Percentiles rank a stretch among this genome's conserved stretches.
Conservation (phyloP, 2,113 vertebrate species). For the Ascaphus truei region DNA sequence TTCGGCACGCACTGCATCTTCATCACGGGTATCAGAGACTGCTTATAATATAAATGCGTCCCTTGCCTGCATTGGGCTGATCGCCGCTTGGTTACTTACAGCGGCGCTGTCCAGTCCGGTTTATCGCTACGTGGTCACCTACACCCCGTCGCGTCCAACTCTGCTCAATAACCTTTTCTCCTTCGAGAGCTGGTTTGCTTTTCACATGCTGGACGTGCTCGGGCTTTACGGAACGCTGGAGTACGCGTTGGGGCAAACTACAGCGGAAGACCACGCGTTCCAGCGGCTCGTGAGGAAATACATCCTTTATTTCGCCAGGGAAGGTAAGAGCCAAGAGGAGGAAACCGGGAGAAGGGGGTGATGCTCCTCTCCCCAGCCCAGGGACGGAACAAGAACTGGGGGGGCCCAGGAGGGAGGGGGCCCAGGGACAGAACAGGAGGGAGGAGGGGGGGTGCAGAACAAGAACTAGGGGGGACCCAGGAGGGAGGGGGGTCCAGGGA, state of each 20-base stretch:
- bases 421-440: background rate
- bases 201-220: conserved; percentile 58
- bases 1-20: too few species aligned
- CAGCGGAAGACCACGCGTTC: conserved; percentile 49
- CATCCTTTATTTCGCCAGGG: conserved; percentile 60
- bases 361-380: background rate
- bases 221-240: conserved; percentile 60
- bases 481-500: too few species aligned
- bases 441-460: too few species aligned
- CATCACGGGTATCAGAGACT: too few species aligned
- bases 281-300: conserved; percentile 52
- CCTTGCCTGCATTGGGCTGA: background rate
- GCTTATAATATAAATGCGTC: background rate
- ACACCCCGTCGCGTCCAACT: conserved; percentile 55
- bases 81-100: conserved; percentile 23
- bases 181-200: conserved; percentile 62
- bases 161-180: conserved; percentile 21
- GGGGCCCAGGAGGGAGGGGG: background rate
- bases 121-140: conserved; percentile 66
- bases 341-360: background rate
- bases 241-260: conserved; percentile 38
- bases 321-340: conserved; percentile 44
- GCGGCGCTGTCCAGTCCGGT: conserved; percentile 61
- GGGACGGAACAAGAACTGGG: background rate
- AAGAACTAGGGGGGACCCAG: too few species aligned